Evolutionary conservation across 2,797 vertebrate genomes (phyloP), one percentile per base, ranked within the genome.

Genomic region (Peromyscus aztecus): DNA sequence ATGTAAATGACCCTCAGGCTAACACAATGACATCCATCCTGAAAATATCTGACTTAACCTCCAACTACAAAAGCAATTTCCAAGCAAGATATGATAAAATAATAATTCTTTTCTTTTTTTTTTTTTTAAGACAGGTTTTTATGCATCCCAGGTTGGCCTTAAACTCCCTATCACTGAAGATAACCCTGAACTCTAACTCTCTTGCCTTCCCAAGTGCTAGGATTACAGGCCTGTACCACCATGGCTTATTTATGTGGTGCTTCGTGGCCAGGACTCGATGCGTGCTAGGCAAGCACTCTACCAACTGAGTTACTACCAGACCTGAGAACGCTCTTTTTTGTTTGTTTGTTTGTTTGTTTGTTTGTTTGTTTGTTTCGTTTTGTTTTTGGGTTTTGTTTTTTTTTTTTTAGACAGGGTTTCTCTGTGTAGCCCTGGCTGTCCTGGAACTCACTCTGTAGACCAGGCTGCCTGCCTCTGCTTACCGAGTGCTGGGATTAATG

Each of bases 61-160:
- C n/a, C 91, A 55, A 57, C 77, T 94, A 95, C 94, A 94, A 81
- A 81, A 90, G 27, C 57, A 85, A 94, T 94, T 93, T 71, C n/a
- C 43, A 81, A 92, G 75, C 37, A 92, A 43, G 80, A 2, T 6
- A 23, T 97, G 55, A 11, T 63, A 90, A 94, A 92, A 77, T 2
- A 94, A 37, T 77, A 4, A 88, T 52, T 14, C 52, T 52, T 52
- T 52, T 52, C 52, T 52, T 14, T 49, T 52, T 14, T 49, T 49
- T 49, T n/a, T 61, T 81, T 40, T 43, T 4, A 43, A 43, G 29
- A 23, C 4, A 67, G 19, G 61, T 9, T 40, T 24, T n/a, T 59
- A 63, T 63, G 55, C 19, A 89, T 16, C 40, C 37, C 55, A 63
- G 37, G 19, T 13, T 76, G 57, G 40, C 57, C 40, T 89, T 49